Percentiles rank a stretch among this genome's conserved stretches.
phyloP scores from a whole-genome alignment of 2,113 vertebrate genomes.

The Shinisaurus crocodilurus region DNA sequence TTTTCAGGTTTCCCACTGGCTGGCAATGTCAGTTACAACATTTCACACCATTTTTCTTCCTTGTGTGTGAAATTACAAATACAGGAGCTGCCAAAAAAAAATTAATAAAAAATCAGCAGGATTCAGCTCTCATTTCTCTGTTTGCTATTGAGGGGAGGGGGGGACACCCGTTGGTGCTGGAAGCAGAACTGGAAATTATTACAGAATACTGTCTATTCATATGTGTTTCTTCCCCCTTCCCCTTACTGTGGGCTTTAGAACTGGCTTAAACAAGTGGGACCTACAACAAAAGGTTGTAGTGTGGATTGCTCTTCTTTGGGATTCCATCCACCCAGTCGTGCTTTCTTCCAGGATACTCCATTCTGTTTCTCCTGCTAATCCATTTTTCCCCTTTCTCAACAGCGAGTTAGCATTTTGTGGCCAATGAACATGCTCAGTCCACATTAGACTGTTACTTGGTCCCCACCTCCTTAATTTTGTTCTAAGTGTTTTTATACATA shows the following conservation, averaged over 20 bases:
- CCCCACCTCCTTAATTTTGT: too few species aligned
- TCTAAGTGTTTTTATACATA: too few species aligned
- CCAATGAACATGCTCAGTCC: background rate
- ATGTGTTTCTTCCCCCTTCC: background rate
- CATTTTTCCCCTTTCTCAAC: background rate
- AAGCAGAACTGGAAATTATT: constrained; percentile 28
- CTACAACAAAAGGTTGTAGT: background rate
- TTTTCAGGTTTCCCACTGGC: constrained; percentile 72
- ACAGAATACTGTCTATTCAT: too few species aligned
- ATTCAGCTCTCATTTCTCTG: constrained; percentile 2
- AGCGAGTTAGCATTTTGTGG: background rate
- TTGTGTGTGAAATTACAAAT: constrained; percentile 65
- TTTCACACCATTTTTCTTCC: constrained; percentile 67
- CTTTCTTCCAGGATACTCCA: background rate
- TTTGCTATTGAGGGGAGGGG: constrained; percentile 6
- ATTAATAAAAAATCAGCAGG: constrained; percentile 60
- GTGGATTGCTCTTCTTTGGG: background rate
- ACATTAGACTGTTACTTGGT: background rate
- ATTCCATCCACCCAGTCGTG: background rate
- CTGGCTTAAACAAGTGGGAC: constrained; percentile 13
- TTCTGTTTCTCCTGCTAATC: background rate
- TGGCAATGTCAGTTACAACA: constrained; percentile 68
- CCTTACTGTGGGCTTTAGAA: constrained; percentile 20
- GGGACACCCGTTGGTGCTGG: constrained; percentile 6
- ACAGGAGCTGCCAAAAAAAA: constrained; percentile 32